These are phyloP conservation scores for Chrysaora quinquecirrha DNA, from an alignment of 30 jellyfish, hydroid and myxozoan species.

Conservation along the genomic window DNA sequence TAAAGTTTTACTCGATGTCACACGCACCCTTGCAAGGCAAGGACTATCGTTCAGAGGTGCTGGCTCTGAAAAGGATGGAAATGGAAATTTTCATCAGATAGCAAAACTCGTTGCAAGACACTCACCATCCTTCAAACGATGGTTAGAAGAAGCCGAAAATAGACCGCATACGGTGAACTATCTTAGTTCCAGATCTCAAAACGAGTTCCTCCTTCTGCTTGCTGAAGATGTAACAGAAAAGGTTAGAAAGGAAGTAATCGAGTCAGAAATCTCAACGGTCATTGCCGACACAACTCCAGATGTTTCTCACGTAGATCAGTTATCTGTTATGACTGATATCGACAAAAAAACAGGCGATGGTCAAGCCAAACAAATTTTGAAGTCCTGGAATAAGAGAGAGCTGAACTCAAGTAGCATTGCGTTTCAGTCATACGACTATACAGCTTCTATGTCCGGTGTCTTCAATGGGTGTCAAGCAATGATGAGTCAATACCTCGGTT, in stretches of 20 bases:
- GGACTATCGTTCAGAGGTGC: slow-evolving; percentile 45
- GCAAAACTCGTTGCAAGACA: slow-evolving; percentile 33
- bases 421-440: slow-evolving; percentile 40
- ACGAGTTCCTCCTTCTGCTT: slow-evolving; percentile 23
- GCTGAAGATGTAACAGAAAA: slow-evolving; percentile 22
- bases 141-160: slow-evolving; percentile 13
- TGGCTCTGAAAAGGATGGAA: slow-evolving; percentile 30
- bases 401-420: neutral
- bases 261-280: slow-evolving; percentile 22
- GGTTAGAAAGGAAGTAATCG: neutral
- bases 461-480: slow-evolving; percentile 27
- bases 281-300: slow-evolving; percentile 48
- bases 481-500: neutral
- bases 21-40: slow-evolving; percentile 47
- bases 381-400: slow-evolving; percentile 11
- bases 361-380: slow-evolving; percentile 36
- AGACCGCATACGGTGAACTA: slow-evolving; percentile 13
- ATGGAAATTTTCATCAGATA: slow-evolving; percentile 41
- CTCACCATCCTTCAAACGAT: slow-evolving; percentile 9
- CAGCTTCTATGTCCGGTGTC: slow-evolving; percentile 26
- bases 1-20: slow-evolving; percentile 1
- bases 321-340: slow-evolving; percentile 50
- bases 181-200: slow-evolving; percentile 22
- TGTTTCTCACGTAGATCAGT: slow-evolving; percentile 31
- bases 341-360: slow-evolving; percentile 61